Evolutionary conservation across 2,888 invertebrate genomes (phyloP).

Genomic region (Phasia obesa): DNA sequence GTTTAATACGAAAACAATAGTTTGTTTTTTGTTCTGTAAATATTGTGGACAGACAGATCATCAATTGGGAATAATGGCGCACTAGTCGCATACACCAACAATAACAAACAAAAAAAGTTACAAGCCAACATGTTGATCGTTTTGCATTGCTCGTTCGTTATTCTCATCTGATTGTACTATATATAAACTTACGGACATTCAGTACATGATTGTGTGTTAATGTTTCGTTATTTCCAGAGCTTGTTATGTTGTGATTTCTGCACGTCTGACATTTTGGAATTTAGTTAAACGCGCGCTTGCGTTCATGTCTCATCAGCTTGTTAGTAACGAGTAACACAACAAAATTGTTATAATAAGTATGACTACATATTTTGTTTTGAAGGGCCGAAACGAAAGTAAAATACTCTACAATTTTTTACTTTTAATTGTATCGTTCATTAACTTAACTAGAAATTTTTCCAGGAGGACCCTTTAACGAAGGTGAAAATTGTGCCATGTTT

Average conservation of each 20-base stretch:
- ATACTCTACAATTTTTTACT: background rate
- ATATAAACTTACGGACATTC: constrained; percentile 2
- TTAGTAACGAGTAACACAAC: constrained; percentile 72
- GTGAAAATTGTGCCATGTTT: no score
- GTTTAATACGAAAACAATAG: constrained; percentile 55
- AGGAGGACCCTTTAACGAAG: no score
- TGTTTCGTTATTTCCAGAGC: constrained; percentile 55
- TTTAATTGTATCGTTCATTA: no score
- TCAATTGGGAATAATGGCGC: constrained; percentile 67
- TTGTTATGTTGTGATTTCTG: constrained; percentile 77
- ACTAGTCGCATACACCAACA: constrained; percentile 42
- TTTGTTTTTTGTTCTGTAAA: constrained; percentile 46
- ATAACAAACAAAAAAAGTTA: constrained; percentile 30
- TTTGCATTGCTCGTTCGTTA: constrained; percentile 54
- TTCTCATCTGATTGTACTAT: constrained; percentile 31
- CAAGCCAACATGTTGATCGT: constrained; percentile 62
- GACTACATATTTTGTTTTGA: background rate
- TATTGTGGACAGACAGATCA: constrained; percentile 26
- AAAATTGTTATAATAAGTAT: constrained; percentile 21
- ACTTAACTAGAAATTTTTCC: no score
- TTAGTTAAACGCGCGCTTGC: constrained; percentile 79
- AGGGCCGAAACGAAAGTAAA: background rate
- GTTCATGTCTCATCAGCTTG: constrained; percentile 80
- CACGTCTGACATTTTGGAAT: constrained; percentile 80
- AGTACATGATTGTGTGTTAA: background rate